Evolutionary conservation across 2,888 invertebrate genomes (phyloP).

Genomic region (Branchipolynoe longqiensis): DNA sequence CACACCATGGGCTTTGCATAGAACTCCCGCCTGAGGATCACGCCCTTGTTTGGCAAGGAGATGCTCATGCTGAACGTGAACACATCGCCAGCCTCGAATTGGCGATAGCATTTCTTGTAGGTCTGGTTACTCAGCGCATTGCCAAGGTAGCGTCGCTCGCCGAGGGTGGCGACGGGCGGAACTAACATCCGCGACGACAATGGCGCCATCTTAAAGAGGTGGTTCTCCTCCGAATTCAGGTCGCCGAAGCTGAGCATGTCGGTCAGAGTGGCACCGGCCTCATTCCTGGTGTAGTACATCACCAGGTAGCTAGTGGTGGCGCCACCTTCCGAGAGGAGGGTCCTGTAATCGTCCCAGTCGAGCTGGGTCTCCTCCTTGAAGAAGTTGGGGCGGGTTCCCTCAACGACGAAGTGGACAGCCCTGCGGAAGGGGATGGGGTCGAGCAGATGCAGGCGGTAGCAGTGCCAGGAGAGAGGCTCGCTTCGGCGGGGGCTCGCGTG

Average conservation of each 20-base stretch:
- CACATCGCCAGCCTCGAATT: constrained; percentile 53
- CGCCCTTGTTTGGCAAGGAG: constrained; percentile 35
- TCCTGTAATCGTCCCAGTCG: constrained; percentile 51
- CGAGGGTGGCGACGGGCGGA: constrained; percentile 39
- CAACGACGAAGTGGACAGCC: constrained; percentile 66
- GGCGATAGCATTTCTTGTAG: constrained; percentile 41
- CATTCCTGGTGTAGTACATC: constrained; percentile 63
- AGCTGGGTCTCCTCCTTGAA: constrained; percentile 52
- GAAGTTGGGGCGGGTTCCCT: constrained; percentile 62
- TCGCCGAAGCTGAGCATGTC: constrained; percentile 57
- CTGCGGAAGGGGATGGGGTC: constrained; percentile 68
- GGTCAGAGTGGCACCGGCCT: constrained; percentile 11
- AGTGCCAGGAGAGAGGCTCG: constrained; percentile 67
- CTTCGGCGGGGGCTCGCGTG: constrained; percentile 61
- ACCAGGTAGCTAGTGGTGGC: constrained; percentile 63
- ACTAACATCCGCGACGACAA: not conserved
- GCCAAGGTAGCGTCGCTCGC: constrained; percentile 60
- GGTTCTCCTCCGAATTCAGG: constrained; percentile 50
- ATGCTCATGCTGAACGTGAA: constrained; percentile 59
- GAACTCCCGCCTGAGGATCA: constrained; percentile 62
- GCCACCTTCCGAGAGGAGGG: constrained; percentile 3
- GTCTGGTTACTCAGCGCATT: constrained; percentile 52
- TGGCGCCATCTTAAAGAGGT: constrained; percentile 52
- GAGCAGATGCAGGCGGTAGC: constrained; percentile 69
- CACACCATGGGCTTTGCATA: constrained; percentile 61